A percentile compares a stretch with the other conserved stretches of the same genome.
These are phyloP conservation scores for Lithosia quadra DNA, from an alignment of 2,888 invertebrate species.

Conservation along the genomic window DNA sequence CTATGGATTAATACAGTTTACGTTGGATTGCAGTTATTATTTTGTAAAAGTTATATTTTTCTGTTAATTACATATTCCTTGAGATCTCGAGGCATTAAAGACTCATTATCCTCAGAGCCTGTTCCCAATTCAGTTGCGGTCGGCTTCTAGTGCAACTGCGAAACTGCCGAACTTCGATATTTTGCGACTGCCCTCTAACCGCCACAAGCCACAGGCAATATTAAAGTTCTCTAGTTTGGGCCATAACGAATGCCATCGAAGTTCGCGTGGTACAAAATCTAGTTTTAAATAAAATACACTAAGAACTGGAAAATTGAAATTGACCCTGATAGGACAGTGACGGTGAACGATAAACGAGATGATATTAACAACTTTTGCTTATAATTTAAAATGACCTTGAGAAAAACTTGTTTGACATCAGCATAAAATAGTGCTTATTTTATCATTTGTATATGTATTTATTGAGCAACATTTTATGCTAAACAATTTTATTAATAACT, in stretches of 20 bases:
- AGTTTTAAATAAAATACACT: neutral
- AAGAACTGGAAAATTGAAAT: neutral
- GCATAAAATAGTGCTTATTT: conserved; percentile 2
- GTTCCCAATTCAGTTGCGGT: too few relatives aligned
- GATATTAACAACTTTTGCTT: conserved; percentile 1
- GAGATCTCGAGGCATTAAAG: neutral
- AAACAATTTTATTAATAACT: neutral
- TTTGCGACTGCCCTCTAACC: too few relatives aligned
- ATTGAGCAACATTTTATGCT: neutral
- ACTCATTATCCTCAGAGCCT: too few relatives aligned
- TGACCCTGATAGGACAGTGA: conserved; percentile 4
- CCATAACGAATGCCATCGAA: too few relatives aligned
- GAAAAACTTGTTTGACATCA: conserved; percentile 1
- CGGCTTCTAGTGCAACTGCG: too few relatives aligned
- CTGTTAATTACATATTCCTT: neutral
- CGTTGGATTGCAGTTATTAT: too few relatives aligned
- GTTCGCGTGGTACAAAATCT: neutral
- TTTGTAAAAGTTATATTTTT: neutral
- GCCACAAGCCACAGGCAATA: too few relatives aligned
- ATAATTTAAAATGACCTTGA: conserved; percentile 6
- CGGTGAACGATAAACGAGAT: conserved; percentile 7
- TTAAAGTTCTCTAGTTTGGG: too few relatives aligned
- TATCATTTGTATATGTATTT: neutral
- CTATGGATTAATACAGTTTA: neutral
- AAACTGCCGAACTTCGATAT: too few relatives aligned